These are phyloP conservation scores for Hypothenemus hampei DNA, from an alignment of 1,140 invertebrate genomes.

Conservation along the genomic window DNA sequence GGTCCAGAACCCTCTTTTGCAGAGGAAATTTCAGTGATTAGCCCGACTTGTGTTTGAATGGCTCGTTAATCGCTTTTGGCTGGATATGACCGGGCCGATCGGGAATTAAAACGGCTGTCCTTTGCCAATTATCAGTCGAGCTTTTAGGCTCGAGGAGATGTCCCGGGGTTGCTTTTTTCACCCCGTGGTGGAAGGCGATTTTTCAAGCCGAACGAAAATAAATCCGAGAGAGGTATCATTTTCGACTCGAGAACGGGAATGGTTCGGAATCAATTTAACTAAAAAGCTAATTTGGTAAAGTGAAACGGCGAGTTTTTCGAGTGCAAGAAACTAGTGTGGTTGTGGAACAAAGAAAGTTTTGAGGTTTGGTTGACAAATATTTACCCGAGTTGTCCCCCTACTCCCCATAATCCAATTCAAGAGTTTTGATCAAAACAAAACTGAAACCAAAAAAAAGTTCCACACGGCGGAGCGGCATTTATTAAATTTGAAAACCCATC, in stretches of 20 bases:
- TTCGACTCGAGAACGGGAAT: too few species aligned
- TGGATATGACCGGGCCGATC: slow-evolving; percentile 4
- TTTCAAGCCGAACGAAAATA: too few species aligned
- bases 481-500: not conserved
- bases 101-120: slow-evolving; percentile 7
- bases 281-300: not conserved
- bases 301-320: not conserved
- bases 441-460: not conserved
- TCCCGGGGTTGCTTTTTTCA: too few species aligned
- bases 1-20: too few species aligned
- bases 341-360: too few species aligned
- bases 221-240: not conserved
- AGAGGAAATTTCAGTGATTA: slow-evolving; percentile 1
- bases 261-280: not conserved
- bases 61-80: slow-evolving; percentile 3
- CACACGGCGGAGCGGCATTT: too few species aligned
- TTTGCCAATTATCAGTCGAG: slow-evolving; percentile 9
- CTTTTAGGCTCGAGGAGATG: not conserved
- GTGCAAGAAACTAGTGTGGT: too few species aligned
- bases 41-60: slow-evolving; percentile 7
- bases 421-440: not conserved
- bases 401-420: not conserved
- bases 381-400: too few species aligned
- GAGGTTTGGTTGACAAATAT: too few species aligned
- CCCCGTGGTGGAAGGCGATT: too few species aligned